A percentile compares a stretch with the other conserved stretches of the same genome.
These are phyloP conservation scores for Drosophila asahinai DNA, from an alignment of 1,140 invertebrate genomes.

Conservation along the genomic window DNA sequence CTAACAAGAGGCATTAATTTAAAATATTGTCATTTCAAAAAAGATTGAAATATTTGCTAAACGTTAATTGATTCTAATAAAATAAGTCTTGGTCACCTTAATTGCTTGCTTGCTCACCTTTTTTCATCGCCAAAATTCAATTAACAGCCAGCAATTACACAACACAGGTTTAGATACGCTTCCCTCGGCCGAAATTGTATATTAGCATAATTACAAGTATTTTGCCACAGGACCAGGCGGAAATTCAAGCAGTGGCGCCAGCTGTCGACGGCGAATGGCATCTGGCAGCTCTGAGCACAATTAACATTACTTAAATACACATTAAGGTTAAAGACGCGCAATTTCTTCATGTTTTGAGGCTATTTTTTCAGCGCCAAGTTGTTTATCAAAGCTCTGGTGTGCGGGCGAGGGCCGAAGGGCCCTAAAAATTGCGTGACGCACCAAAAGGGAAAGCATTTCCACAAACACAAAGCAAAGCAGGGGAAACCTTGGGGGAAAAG, in stretches of 20 bases:
- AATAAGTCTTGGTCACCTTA: slow-evolving; percentile 11
- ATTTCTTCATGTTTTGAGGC: slow-evolving; percentile 78
- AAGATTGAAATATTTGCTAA: background rate
- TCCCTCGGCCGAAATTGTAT: slow-evolving; percentile 26
- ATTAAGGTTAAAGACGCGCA: slow-evolving; percentile 83
- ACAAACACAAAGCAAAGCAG: slow-evolving; percentile 26
- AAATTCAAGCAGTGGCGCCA: slow-evolving; percentile 34
- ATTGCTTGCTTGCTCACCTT: slow-evolving; percentile 39
- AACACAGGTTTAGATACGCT: slow-evolving; percentile 68
- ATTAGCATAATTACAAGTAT: slow-evolving; percentile 75
- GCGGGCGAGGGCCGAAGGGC: slow-evolving; percentile 21
- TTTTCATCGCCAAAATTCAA: slow-evolving; percentile 59
- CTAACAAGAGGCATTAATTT: background rate
- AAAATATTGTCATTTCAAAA: background rate
- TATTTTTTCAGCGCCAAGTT: slow-evolving; percentile 70
- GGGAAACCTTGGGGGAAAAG: slow-evolving; percentile 17
- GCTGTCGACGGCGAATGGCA: slow-evolving; percentile 52
- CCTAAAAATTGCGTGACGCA: slow-evolving; percentile 78
- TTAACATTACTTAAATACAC: slow-evolving; percentile 84
- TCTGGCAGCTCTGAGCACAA: slow-evolving; percentile 67
- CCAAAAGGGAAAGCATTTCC: slow-evolving; percentile 68
- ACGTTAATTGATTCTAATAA: background rate
- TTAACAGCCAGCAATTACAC: slow-evolving; percentile 64
- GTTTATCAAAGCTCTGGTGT: slow-evolving; percentile 53
- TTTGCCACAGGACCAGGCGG: slow-evolving; percentile 23